Base-by-base conservation (phyloP, 2,797 vertebrate species). In the Gouania willdenowi region DNA sequence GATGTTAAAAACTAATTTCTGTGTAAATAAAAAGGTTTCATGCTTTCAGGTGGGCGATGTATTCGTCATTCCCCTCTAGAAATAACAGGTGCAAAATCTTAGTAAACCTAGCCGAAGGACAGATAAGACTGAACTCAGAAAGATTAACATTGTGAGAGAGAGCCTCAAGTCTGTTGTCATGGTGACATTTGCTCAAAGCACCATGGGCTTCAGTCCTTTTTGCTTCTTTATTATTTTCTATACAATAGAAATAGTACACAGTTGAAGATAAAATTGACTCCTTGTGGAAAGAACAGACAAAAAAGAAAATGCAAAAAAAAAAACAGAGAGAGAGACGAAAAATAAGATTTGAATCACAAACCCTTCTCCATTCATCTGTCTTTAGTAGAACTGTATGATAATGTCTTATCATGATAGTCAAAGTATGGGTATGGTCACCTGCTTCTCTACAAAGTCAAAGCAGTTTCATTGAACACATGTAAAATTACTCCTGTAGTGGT, bases 221-320 rank as follows among this genome's bases (percentile, higher is more conserved):
- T 71, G 70, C 59, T 53, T 79, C 71, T 80, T 81, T 80, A 83
- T 83, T 79, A 82, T 86, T 84, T 87, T 86, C 85, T 87, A 87
- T 87, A 87, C 85, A 85, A 87, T 87, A 87, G 85, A 87, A 87
- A 86, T 85, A 85, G 79, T 76, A 83, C 81, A 77, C 85, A 66
- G 68, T 76, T 81, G 64, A 77, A 83, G 83, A 85, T 82, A 82
- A 83, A 85, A 82, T 49, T 52, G 62, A 83, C 74, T 84, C 75
- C 79, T 86, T 76, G 82, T 82, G 71, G 78, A 80, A 81, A 77
- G 76, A 79, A 67, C 54, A 74, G 34, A 82, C 19, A 50, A 61
- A 50, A 35, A 58, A 52, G 35, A 69, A 77, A 71, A 72, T 66
- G 70, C 57, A 73, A 81, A 54, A 76, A 71, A 71, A n/a, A n/a